Conservation (phyloP, 2,888 invertebrate genomes). For the Cantharis lateralis region DNA sequence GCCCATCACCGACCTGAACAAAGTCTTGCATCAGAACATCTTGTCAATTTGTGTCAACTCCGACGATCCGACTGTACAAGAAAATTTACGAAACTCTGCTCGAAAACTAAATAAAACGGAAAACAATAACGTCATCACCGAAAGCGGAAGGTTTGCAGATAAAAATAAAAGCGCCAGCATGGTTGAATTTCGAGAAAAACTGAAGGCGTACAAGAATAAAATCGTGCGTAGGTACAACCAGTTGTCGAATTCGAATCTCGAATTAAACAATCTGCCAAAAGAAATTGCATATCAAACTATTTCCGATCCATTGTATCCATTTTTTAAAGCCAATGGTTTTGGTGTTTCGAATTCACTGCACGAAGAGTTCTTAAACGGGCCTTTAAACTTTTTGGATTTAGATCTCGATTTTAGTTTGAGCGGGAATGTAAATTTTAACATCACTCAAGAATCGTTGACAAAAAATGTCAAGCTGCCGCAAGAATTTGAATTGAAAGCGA, state of each 20-base stretch:
- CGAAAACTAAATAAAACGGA: constrained; percentile 17
- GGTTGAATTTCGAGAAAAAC: constrained; percentile 66
- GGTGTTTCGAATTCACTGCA: constrained; percentile 75
- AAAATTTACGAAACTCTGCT: constrained; percentile 31
- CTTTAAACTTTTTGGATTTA: constrained; percentile 61
- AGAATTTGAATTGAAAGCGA: background rate
- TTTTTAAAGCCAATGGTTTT: constrained; percentile 74
- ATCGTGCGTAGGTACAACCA: constrained; percentile 60
- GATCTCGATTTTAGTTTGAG: constrained; percentile 10
- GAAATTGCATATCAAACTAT: constrained; percentile 64
- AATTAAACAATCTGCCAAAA: constrained; percentile 46
- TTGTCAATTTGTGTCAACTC: constrained; percentile 75
- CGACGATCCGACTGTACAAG: constrained; percentile 44
- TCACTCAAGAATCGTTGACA: background rate
- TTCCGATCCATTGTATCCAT: constrained; percentile 78
- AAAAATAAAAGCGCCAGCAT: constrained; percentile 60
- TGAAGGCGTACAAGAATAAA: constrained; percentile 60
- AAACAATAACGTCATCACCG: constrained; percentile 9
- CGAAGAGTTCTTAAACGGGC: constrained; percentile 69
- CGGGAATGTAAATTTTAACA: background rate
- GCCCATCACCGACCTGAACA: constrained; percentile 71
- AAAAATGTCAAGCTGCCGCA: background rate
- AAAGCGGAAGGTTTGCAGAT: constrained; percentile 39
- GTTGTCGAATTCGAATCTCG: constrained; percentile 32
- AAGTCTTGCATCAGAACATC: constrained; percentile 72